Base-by-base conservation (phyloP, 2,797 vertebrate species). In the Odontamblyopus lacepedii region DNA sequence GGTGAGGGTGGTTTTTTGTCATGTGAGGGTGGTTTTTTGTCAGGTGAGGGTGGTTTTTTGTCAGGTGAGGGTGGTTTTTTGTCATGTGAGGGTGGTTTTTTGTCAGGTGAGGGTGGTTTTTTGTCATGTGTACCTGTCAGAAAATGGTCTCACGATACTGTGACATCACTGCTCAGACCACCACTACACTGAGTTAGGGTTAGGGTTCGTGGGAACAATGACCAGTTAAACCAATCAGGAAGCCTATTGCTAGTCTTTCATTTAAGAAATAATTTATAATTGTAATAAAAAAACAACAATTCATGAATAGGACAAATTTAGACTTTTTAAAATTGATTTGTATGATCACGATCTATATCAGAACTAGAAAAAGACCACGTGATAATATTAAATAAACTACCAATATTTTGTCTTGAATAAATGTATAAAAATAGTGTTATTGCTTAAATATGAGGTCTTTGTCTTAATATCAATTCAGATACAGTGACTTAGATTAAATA, bases 51-150 rank as follows among this genome's bases (percentile, higher is more conserved):
- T 23, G 23, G 30, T 2, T 4, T 30, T 30, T 30, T 30, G 30
- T 60, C 83, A 89, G 83, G 97, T 97, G 90, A 89, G 88, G 63
- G 83, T 87, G 74, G 67, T 23, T 4, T 30, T 30, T 72, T 87
- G 69, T 77, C 48, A 60, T 48, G 53, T 57, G 72, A 23, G 23
- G 23, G 23, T 23, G 23, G 30, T 2, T 4, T 30, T 30, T 30
- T 30, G 30, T 60, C 83, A 89, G 83, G 97, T 97, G 90, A 89
- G 88, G 63, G 83, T 87, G 74, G 67, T 23, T 4, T 30, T 30
- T 72, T 87, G 69, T 77, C 48, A 60, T 48, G 53, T 57, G 72
- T 30, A 86, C 76, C 68, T 62, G 50, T 71, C 65, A 63, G 73
- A 82, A 69, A 82, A 80, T 68, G 68, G 53, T 63, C 59, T 5